These are phyloP conservation scores for Trichonephila clavata DNA, from an alignment of 1,140 invertebrate genomes.

Conservation along the genomic window DNA sequence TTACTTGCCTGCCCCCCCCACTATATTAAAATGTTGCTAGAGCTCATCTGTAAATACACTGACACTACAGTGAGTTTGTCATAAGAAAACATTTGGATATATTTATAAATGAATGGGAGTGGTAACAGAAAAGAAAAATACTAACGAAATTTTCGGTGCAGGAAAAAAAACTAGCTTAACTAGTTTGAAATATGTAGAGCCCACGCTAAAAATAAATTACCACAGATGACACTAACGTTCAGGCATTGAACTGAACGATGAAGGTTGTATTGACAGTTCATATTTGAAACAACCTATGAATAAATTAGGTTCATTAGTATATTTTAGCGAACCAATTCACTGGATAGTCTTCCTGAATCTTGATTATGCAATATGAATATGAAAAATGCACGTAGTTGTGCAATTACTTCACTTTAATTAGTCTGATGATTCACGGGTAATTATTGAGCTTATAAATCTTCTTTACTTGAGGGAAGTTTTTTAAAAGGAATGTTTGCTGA, in stretches of 20 bases:
- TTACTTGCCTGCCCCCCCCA: background rate
- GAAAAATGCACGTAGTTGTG: no score
- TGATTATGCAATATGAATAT: no score
- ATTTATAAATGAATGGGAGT: background rate
- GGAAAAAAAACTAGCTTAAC: conserved; percentile 22
- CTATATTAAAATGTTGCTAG: background rate
- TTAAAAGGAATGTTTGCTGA: no score
- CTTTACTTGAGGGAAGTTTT: no score
- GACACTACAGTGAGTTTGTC: background rate
- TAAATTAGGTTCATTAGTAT: background rate
- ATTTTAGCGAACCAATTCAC: background rate
- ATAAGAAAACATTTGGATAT: background rate
- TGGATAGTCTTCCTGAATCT: no score
- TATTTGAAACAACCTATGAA: background rate
- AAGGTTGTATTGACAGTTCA: background rate
- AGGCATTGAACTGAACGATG: conserved; percentile 6
- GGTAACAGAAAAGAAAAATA: background rate
- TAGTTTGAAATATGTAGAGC: conserved; percentile 16
- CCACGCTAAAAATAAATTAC: background rate
- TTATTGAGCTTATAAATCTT: no score
- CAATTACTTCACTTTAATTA: no score
- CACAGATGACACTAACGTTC: background rate
- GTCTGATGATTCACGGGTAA: no score
- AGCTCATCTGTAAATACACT: background rate
- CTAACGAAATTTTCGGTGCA: background rate